Evolutionary conservation across 1,140 invertebrate genomes (phyloP), one percentile per base, ranked within the genome.

Genomic region (Macrotrachela quadricornifera): DNA sequence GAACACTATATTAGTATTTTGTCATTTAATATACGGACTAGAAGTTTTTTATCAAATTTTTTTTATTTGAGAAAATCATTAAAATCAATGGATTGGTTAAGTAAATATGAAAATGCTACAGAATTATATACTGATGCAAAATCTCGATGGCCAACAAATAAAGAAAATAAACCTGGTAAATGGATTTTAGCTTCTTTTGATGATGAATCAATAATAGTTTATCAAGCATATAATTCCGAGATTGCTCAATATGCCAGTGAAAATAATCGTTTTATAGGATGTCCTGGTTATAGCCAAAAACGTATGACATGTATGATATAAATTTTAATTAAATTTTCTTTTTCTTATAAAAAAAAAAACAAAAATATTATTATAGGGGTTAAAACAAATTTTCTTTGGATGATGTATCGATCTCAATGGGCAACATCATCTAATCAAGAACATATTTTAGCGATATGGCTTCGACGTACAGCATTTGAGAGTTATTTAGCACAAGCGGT

Each of bases 361-460:
- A 40, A 6, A 38, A 6, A n/a, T 50, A 12, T 50, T 4, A 53
- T 55, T 40, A 46, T 63, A 60, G 46, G 66, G 66, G 60, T 68
- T 16, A 68, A 68, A 50, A 63, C 66, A 11, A 67, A 64, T 57
- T 68, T 68, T 57, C 51, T 68, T 40, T 68, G 65, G 65, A 67
- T 68, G 65, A 68, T 67, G 63, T 67, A 64, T 49, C 59, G 65
- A 18, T 64, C 63, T 51, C 64, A 62, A 0, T 68, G 66, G 66
- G 65, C 62, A 1, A 60, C 55, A 8, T 67, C 67, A 56, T 2
- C 16, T 2, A 61, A 63, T 16, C 65, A 67, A 54, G 59, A 66
- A 46, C 46, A 59, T 40, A 61, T 69, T 8, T 52, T 69, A 18
- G 67, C 67, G 4, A 58, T 69, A 10, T 50, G 49, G 37, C 58